Evolutionary conservation across 1,140 invertebrate genomes (phyloP).

Genomic region (Thaumatotibia leucotreta): DNA sequence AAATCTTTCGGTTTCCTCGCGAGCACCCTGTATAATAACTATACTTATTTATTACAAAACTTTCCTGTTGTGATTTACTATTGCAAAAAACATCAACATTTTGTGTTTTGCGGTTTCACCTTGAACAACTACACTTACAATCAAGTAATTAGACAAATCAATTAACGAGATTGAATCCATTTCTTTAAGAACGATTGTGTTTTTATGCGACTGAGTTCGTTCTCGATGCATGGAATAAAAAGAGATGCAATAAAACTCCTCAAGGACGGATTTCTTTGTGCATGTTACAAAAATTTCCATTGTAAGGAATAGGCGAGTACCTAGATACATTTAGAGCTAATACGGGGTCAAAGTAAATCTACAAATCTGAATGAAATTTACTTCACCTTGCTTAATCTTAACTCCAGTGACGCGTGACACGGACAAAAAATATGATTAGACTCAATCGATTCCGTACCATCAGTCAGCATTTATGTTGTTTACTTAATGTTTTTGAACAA

Average conservation of each 20-base stretch:
- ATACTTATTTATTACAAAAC: too few species aligned
- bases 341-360: background rate
- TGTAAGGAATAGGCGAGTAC: background rate
- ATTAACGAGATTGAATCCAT: background rate
- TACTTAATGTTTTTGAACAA: background rate
- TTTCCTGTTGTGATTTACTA: background rate
- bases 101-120: background rate
- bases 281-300: background rate
- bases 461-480: background rate
- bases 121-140: background rate
- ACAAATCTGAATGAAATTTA: background rate
- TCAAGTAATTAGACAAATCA: background rate
- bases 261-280: background rate
- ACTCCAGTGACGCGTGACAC: conserved; percentile 4
- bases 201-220: background rate
- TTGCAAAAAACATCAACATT: background rate
- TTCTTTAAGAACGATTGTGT: background rate
- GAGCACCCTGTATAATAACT: too few species aligned
- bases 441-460: background rate
- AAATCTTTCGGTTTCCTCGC: too few species aligned
- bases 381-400: background rate
- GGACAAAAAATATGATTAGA: background rate
- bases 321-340: background rate
- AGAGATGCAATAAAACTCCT: background rate
- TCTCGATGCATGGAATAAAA: background rate